Evolutionary conservation across 35 echinoderm and acorn worm genomes (phyloP), one percentile per base, ranked within the genome.

Genomic region (Hemicentrotus pulcherrimus): DNA sequence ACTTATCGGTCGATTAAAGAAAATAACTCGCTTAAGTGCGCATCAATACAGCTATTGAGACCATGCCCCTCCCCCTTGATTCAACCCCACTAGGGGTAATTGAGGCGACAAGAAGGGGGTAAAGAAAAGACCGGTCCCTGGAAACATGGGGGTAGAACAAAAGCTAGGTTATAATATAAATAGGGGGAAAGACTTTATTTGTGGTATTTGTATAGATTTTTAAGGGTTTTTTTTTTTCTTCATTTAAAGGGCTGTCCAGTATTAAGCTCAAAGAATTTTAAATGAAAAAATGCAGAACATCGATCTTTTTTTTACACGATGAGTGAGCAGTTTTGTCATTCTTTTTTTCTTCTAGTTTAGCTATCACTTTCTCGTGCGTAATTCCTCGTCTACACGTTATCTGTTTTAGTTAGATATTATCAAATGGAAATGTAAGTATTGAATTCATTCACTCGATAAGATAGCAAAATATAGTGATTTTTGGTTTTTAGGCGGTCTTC

Each of bases 1-100:
- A 93, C n/a, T 93, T 50, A 24, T 31, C 91, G 45, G 91, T 93
- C 91, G 91, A 93, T 93, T 58, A 14, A 18, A n/a, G 45, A 47
- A 93, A 93, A 93, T 93, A 58, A 93, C 46, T 58, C 91, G 91
- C 91, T 93, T 47, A 58, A 92, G 46, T 93, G 91, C 48, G n/a
- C 48, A 47, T 92, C 91, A 92, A 92, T 92, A 46, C 13, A 19
- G 15, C 91, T 33, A 58, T 24, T 93, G 45, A 33, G 18, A 93
- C 11, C 32, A 50, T 93, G 91, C 91, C 48, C 46, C 91, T 93
- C 91, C 91, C 46, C n/a, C 46, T 93, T 47, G 91, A 6, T 93
- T 58, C 46, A 19, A 19, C 91, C 2, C 46, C 11, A 50, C 16
- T 22, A 46, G 65, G 65, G 65, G 65, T 78, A 78, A 78, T 78